phyloP scores from a whole-genome alignment of 2,113 vertebrate species.

The Pseudopipra pipra region DNA sequence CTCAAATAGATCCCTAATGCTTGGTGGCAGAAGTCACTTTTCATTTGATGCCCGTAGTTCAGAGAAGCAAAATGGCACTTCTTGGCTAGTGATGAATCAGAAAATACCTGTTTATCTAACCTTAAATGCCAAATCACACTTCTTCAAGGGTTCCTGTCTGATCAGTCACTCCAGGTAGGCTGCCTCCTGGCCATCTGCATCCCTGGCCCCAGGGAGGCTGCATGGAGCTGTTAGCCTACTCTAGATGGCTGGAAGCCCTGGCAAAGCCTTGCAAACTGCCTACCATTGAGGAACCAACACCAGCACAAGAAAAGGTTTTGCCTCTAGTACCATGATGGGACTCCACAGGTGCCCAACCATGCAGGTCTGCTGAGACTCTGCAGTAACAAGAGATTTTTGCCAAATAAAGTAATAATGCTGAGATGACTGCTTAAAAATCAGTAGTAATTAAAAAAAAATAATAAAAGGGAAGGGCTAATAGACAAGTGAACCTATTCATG shows the following conservation, averaged over 20 bases:
- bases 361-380: neutral
- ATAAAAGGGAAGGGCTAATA: neutral
- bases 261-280: neutral
- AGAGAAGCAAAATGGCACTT: constrained; percentile 1
- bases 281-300: neutral
- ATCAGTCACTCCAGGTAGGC: neutral
- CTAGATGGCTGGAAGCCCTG: neutral
- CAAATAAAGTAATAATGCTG: neutral
- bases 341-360: neutral
- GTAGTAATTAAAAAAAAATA: neutral
- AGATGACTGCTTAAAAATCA: constrained; percentile 2
- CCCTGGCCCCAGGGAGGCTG: neutral
- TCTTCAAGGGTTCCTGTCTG: neutral
- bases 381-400: neutral
- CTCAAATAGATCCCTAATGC: constrained; percentile 33
- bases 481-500: neutral
- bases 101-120: constrained; percentile 20
- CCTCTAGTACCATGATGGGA: neutral
- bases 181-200: neutral
- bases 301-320: neutral
- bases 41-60: constrained; percentile 28
- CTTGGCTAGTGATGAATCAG: neutral
- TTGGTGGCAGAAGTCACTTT: constrained; percentile 61
- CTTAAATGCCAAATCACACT: constrained; percentile 26
- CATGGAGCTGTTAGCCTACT: neutral